Evolutionary conservation across 2,113 vertebrate genomes (phyloP).

Genomic region (Clupea harengus): DNA sequence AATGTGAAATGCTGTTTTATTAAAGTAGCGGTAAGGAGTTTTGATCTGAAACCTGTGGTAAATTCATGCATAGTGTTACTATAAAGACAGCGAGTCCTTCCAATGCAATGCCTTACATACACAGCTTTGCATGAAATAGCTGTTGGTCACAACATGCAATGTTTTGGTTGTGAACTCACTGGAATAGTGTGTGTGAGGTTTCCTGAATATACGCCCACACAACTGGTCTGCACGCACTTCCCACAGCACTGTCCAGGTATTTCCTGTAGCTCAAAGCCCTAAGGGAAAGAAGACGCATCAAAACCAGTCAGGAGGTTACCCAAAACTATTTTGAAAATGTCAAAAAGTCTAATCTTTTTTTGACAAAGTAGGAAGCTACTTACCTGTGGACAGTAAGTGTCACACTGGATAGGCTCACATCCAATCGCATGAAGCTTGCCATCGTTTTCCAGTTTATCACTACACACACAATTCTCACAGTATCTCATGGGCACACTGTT

Average conservation of each 20-base stretch:
- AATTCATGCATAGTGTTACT: too few species aligned
- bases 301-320: not conserved
- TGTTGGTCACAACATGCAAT: not conserved
- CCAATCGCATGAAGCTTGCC: slow-evolving; percentile 27
- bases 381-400: slow-evolving; percentile 64
- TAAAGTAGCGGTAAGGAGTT: too few species aligned
- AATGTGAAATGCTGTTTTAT: too few species aligned
- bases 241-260: slow-evolving; percentile 74
- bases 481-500: slow-evolving; percentile 37
- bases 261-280: slow-evolving; percentile 70
- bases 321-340: not conserved
- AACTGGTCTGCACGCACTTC: slow-evolving; percentile 64
- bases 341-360: not conserved
- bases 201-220: slow-evolving; percentile 56
- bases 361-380: slow-evolving; percentile 1
- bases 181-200: slow-evolving; percentile 43
- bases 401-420: slow-evolving; percentile 68
- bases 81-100: not conserved
- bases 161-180: slow-evolving; percentile 53
- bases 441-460: slow-evolving; percentile 33
- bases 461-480: slow-evolving; percentile 73
- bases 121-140: not conserved
- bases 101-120: not conserved
- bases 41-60: too few species aligned
- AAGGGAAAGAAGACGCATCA: slow-evolving; percentile 1